Evolutionary conservation across 2,113 vertebrate genomes (phyloP), one percentile per base, ranked within the genome.

Genomic region (Brachyhypopomus gauderio): DNA sequence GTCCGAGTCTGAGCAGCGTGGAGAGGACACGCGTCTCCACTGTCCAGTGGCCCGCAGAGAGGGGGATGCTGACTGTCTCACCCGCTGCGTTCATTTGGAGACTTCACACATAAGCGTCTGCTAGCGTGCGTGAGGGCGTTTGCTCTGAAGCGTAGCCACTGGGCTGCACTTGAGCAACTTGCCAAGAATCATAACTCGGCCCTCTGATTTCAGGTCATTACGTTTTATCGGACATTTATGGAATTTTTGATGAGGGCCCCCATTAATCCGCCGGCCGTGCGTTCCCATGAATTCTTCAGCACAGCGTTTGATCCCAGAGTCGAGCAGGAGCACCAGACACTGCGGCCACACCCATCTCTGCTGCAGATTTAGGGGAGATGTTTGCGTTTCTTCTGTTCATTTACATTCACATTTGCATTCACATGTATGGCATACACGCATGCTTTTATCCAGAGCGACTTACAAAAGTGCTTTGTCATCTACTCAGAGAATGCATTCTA

Each of bases 211-310:
- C 63, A 72, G 77, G 80, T 82, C 64, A 75, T 88, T 88, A 75
- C 25, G 30, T 89, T 88, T 88, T 79, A 85, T 85, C 82, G 78
- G 79, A 79, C 48, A 81, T 86, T 87, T 83, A 88, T 89, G 73
- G 82, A 87, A 86, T 85, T 86, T 86, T 85, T 81, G 75, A 86
- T 86, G 70, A 84, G 82, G 75, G 38, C 77, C 14, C 45, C 82
- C 70, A 77, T 85, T 84, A 84, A 79, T 85, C 34, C 75, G n/a
- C 3, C 14, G 16, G 23, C 20, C 17, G n/a, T 66, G 22, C n/a
- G 14, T 52, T 73, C 79, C 84, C 74, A 73, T 80, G 48, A 78
- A 84, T 87, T 83, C 74, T 83, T 80, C 77, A 80, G 56, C 4
- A 17, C 66, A 59, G 30, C 30, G 36, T 75, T 82, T 85, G 64